Conservation (phyloP, 2,113 vertebrate species). For the Rhizomys pruinosus region DNA sequence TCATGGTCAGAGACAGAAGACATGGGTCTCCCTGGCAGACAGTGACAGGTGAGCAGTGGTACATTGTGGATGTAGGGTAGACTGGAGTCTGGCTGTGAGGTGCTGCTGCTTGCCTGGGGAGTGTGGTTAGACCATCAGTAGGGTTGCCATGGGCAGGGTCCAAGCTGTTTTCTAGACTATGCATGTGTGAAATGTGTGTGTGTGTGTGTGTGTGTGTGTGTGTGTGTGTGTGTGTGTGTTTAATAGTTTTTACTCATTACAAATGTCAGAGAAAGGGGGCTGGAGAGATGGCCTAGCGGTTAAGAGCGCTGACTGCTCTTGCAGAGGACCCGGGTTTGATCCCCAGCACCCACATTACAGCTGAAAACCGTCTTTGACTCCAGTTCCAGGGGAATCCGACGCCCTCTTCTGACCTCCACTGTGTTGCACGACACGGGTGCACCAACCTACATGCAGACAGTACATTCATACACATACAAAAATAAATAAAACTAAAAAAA, state of each 20-base stretch:
- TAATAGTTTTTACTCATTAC: too few species aligned
- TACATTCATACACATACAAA: too few species aligned
- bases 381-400: too few species aligned
- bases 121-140: neutral
- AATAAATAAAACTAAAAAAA: too few species aligned
- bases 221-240: neutral
- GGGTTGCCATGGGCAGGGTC: neutral
- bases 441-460: too few species aligned
- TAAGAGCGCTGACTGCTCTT: too few species aligned
- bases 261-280: conserved; percentile 1
- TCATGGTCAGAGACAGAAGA: neutral
- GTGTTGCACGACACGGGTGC: too few species aligned
- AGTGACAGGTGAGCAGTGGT: neutral
- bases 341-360: too few species aligned
- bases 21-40: neutral
- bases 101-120: neutral
- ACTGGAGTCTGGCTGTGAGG: neutral
- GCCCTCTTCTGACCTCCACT: too few species aligned
- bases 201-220: neutral
- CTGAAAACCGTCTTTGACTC: too few species aligned
- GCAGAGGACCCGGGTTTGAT: too few species aligned
- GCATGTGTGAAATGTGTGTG: neutral
- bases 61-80: neutral
- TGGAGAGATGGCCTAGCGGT: too few species aligned
- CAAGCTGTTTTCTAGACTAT: neutral